These are phyloP conservation scores for Littorina saxatilis DNA, from an alignment of 1,140 invertebrate genomes.

Conservation along the genomic window DNA sequence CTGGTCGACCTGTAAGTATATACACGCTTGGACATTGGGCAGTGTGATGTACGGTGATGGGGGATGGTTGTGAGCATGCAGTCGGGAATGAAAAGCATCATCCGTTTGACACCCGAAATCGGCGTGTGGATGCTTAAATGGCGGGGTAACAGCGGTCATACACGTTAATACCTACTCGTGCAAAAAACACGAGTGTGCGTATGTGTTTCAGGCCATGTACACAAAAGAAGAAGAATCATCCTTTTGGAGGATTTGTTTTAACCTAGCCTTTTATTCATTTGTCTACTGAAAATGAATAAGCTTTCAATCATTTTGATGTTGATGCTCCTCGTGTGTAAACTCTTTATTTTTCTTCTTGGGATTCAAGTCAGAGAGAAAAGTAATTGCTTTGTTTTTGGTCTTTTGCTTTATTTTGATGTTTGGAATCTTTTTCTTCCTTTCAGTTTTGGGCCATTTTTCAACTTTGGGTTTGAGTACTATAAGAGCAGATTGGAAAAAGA, in stretches of 20 bases:
- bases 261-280: neutral
- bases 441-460: neutral
- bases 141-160: too few relatives aligned
- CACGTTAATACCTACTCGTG: too few relatives aligned
- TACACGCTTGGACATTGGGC: too few relatives aligned
- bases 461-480: neutral
- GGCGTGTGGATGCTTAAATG: neutral
- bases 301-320: neutral
- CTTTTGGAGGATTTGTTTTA: neutral
- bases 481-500: neutral
- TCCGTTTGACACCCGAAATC: too few relatives aligned
- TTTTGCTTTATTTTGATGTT: neutral
- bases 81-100: neutral
- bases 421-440: neutral
- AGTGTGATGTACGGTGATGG: neutral
- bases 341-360: too few relatives aligned
- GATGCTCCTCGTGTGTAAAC: neutral
- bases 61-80: neutral
- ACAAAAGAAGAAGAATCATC: neutral
- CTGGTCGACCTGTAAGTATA: constrained; percentile 39
- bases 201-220: neutral
- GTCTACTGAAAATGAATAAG: neutral
- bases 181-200: too few relatives aligned
- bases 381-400: neutral
- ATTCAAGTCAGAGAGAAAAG: neutral